Evolutionary conservation across 2,797 vertebrate genomes (phyloP), one percentile per base, ranked within the genome.

Genomic region (Darevskia mixta): DNA sequence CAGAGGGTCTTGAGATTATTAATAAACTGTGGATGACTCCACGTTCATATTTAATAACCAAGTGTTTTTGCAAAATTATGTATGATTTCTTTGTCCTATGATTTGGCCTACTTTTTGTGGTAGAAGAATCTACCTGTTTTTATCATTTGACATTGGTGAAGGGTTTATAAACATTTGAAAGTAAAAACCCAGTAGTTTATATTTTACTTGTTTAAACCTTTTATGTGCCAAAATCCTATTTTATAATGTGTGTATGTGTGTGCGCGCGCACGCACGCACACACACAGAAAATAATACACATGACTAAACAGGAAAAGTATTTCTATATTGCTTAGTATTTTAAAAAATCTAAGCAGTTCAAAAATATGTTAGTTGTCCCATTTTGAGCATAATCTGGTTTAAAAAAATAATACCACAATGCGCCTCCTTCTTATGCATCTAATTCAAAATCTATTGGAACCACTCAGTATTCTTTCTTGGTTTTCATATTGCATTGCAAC

Each of bases 381-480:
- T 49, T 49, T 32, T 83, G 18, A 72, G 72, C 69, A 55, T 29
- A 29, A 43, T 5, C 8, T 4, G 55, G 32, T 73, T 55, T 1
- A 13, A 55, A 55, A 1, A 15, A 15, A 89, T 82, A 78, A 91
- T 35, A 9, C 29, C 13, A 55, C 20, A 87, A 6, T 64, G 0
- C 27, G 23, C 0, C 8, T 58, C 18, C 8, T 81, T 71, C 73
- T 78, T 0, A 79, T 9, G 5, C 20, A 10, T 72, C 49, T 1
- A 45, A 80, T 7, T 3, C 5, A 35, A 90, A 85, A 17, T 43
- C 85, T 71, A 87, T 8, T 86, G 76, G 90, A 91, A 78, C 86
- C 23, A 73, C 76, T n/a, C 55, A 0, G 5, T 0, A 8, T n/a
- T 7, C 23, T 73, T 2, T 0, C 25, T 5, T 5, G 58, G 58